Percentiles rank a stretch among this genome's conserved stretches.
Conservation (phyloP, 2,888 invertebrate genomes). For the Imbricaverruca yamaguchii region DNA sequence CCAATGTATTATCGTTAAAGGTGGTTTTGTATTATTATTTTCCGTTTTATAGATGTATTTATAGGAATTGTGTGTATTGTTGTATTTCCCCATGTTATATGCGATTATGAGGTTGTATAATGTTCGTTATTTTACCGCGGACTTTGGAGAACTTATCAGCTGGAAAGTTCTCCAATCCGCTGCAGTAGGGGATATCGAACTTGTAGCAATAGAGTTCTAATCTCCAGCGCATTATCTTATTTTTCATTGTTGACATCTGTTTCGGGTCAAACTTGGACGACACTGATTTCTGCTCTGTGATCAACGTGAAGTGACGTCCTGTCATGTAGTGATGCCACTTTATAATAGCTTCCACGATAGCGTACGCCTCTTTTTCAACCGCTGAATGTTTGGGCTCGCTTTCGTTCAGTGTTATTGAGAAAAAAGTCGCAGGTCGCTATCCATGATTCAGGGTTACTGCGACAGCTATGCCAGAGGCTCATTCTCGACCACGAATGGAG, state of each 20-base stretch:
- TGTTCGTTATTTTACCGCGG: too few relatives aligned
- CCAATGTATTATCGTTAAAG: too few relatives aligned
- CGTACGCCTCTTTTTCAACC: constrained; percentile 26
- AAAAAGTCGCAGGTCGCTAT: neutral
- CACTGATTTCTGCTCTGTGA: neutral
- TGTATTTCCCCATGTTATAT: too few relatives aligned
- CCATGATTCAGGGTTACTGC: neutral
- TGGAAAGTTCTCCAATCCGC: constrained; percentile 21
- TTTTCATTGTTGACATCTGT: neutral
- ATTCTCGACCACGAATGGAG: constrained; percentile 23
- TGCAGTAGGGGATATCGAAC: constrained; percentile 17
- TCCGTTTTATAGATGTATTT: too few relatives aligned
- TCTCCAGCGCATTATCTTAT: neutral
- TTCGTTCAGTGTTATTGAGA: neutral
- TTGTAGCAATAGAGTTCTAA: constrained; percentile 14
- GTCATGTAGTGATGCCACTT: neutral
- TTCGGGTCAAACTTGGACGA: neutral
- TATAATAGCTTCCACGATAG: constrained; percentile 25
- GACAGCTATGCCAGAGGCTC: constrained; percentile 17
- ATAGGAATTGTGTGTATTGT: too few relatives aligned
- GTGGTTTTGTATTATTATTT: too few relatives aligned
- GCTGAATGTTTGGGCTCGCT: constrained; percentile 20
- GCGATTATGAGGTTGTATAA: too few relatives aligned
- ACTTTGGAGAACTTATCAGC: constrained; percentile 23
- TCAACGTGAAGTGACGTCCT: neutral